phyloP scores from a whole-genome alignment of 2,888 invertebrate genomes.

The Lepidocyrtoides sp. region DNA sequence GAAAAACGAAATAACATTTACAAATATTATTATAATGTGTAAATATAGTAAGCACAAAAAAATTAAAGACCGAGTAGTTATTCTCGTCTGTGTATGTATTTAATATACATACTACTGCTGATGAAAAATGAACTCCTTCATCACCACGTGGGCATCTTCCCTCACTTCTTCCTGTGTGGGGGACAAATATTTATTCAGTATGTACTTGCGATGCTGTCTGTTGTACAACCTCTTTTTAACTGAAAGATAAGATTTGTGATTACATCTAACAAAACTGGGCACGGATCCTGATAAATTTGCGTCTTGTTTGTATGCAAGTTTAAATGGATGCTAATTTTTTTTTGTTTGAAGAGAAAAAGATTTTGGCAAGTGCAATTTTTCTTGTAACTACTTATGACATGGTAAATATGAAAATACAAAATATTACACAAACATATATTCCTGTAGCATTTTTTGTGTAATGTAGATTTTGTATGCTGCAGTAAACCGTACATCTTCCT shows the following conservation, averaged over 20 bases:
- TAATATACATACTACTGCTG: neutral
- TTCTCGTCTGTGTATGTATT: neutral
- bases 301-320: neutral
- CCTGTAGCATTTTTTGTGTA: neutral
- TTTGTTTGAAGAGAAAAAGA: neutral
- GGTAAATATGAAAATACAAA: neutral
- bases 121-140: constrained; percentile 38
- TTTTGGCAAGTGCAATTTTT: constrained; percentile 35
- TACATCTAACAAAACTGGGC: constrained; percentile 36
- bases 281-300: neutral
- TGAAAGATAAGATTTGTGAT: constrained; percentile 22
- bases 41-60: constrained; percentile 6
- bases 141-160: constrained; percentile 35
- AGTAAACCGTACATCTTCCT: neutral
- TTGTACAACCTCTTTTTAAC: constrained; percentile 30
- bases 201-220: neutral
- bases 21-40: neutral
- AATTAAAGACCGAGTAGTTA: neutral
- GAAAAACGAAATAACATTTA: constrained; percentile 4
- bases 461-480: neutral
- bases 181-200: constrained; percentile 56
- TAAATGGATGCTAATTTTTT: constrained; percentile 35
- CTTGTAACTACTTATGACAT: neutral
- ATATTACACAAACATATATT: neutral
- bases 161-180: constrained; percentile 28